Conservation (phyloP, 2,797 vertebrate species). For the Echeneis naucrates region DNA sequence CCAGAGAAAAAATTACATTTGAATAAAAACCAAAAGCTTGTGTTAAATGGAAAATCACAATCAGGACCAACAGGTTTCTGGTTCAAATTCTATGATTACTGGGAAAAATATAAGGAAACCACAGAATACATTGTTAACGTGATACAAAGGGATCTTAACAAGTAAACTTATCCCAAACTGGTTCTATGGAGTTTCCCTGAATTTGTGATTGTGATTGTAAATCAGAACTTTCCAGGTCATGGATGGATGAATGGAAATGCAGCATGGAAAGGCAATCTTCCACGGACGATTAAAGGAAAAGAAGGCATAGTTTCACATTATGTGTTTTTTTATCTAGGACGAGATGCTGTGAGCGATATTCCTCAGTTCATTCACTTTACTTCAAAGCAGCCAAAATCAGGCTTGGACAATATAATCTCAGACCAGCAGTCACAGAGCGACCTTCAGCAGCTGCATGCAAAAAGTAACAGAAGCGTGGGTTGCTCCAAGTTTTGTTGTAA, state of each 20-base stretch:
- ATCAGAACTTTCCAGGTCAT: background rate
- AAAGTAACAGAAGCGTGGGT: no score
- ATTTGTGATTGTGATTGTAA: slow-evolving; percentile 21
- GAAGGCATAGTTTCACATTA: background rate
- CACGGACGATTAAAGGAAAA: slow-evolving; percentile 39
- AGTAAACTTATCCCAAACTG: slow-evolving; percentile 15
- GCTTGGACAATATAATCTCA: background rate
- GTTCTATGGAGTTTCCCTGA: slow-evolving; percentile 8
- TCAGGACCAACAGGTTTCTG: background rate
- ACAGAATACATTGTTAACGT: slow-evolving; percentile 27
- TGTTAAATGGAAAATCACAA: slow-evolving; percentile 4
- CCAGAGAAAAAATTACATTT: background rate
- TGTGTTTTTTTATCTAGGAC: slow-evolving; percentile 23
- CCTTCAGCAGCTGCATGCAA: background rate
- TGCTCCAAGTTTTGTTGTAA: no score
- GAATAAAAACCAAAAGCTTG: background rate
- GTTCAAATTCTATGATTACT: slow-evolving; percentile 3
- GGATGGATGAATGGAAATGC: slow-evolving; percentile 23
- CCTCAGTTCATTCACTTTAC: slow-evolving; percentile 19
- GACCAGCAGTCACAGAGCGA: background rate
- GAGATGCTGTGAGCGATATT: slow-evolving; percentile 15
- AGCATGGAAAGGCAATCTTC: slow-evolving; percentile 30
- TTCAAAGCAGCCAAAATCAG: slow-evolving; percentile 13
- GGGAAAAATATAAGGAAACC: slow-evolving; percentile 16
- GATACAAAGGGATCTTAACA: slow-evolving; percentile 12